Base-by-base conservation (phyloP, 1,140 invertebrate genomes). In the Danaus plexippus region DNA sequence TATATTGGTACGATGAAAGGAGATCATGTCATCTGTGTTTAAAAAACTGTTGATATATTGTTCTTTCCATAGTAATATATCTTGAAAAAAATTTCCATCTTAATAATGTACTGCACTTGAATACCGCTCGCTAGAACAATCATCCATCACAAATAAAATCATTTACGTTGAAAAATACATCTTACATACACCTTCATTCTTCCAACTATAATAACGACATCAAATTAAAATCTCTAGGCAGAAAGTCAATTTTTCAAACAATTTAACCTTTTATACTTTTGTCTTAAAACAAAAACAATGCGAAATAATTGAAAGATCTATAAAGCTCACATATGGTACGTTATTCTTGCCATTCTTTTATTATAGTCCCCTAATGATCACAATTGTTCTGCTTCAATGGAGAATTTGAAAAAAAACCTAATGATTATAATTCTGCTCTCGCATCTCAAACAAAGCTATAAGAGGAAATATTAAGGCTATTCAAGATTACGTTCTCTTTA, bases 221-320 rank as follows among this genome's bases (percentile, higher is more conserved):
- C 22, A 32, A 32, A 32, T 32, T 32, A 32, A 32, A 32, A 32
- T 32, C 22, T 32, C 22, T 32, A 32, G 22, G 22, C 22, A 32
- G 22, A 32, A 32, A 32, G 22, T 32, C 22, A 32, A 32, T 32
- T 32, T 6, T 32, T 32, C 22, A 32, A 32, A 32, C 22, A 54
- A 12, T 12, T 55, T 43, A 47, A 55, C 43, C 42, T 18, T 56
- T 40, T 43, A 32, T 49, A 46, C 32, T 52, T 46, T 57, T 57
- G 43, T 52, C 55, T 52, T 57, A 51, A 12, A 32, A 32, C 43
- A 15, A 22, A 8, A 40, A 18, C 40, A 55, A 55, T 51, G 59
- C 59, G 49, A 44, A 55, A 55, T 56, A 61, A 61, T 61, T 61
- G 59, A 54, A 55, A 54, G 59, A 56, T 56, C 52, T 44, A 43